Base-by-base conservation (phyloP, 1,140 invertebrate genomes). In the Diuraphis noxia region DNA sequence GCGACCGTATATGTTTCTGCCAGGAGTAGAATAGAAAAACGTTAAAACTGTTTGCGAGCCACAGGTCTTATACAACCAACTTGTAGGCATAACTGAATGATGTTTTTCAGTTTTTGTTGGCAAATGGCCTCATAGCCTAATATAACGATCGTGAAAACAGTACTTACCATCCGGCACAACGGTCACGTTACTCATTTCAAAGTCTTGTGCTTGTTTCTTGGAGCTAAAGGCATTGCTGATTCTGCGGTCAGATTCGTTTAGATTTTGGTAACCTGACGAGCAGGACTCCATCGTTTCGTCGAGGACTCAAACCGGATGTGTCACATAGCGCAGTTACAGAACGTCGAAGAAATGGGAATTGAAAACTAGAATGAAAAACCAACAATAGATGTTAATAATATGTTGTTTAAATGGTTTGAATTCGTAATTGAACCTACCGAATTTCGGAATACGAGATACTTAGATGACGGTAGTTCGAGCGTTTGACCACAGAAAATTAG, bases 1-100 rank as follows among this genome's bases (percentile, higher is more conserved):
- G 98, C 97, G 3, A 99, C 97, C 52, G 98, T 99, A 93, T 97
- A 99, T n/a, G 97, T 97, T 94, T 98, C 98, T 97, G 92, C 7
- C 56, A 36, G 0, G 84, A n/a, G 36, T 25, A 88, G 25, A 81
- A 4, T 3, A 81, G 3, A 63, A 56, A 30, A 63, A 63, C 2
- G 13, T 63, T 13, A 63, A 34, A 72, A 72, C 13, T 72, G 30
- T n/a, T 30, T 63, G 30, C 3, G 6, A 0, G 5, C 17, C 13
- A n/a, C 5, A n/a, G 13, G 6, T 40, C 40, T 38, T 3, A 81
- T 3, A 0, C 9, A 79, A 38, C 7, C 10, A 0, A 23, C 21
- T 38, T 25, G 23, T 40, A 38, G 36, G 23, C 8, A 5, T 25
- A 4, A 25, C 23, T 10, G 30, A 25, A 38, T 4, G 4, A 10